Base-by-base conservation (phyloP, 2,113 vertebrate species). In the Tachysurus fulvidraco region DNA sequence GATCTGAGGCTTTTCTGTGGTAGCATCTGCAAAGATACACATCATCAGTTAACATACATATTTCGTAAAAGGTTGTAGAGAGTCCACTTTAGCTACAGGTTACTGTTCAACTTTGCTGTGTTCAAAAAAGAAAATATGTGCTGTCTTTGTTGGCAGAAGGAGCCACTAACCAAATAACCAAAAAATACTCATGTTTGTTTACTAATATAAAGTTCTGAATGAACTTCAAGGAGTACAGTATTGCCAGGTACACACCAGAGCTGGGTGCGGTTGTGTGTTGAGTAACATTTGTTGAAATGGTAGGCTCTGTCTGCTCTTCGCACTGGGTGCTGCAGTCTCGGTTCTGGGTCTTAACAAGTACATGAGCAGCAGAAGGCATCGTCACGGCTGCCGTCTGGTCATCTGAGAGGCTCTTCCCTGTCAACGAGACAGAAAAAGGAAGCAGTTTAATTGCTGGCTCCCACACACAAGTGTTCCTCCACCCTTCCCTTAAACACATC, bases 321-420 rank as follows among this genome's bases (percentile, higher is more conserved):
- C 97, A 97, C 88, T 98, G 98, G 0, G 97, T 98, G 92, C 96
- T 95, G 83, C 94, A 95, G 8, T 98, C 97, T 90, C 94, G 93
- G 89, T 95, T 96, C 65, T 93, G 91, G 0, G 91, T 92, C 90
- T 94, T 95, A 85, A 93, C 69, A 17, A 93, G 92, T 77, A 6
- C 92, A 79, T 79, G 88, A 89, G 73, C 90, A 28, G 44, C 90
- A 12, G 60, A 82, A 14, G 87, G 90, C 85, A 89, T 89, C 10
- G 1, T 23, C 2, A 88, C 79, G 36, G 59, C 92, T 87, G 92
- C 91, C 81, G 92, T 89, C 74, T 91, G 93, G 92, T 96, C 96
- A 73, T 96, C 96, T 0, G 91, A 41, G 1, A 93, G 85, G 91
- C 90, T 93, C 93, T 95, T 96, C 83, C 92, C 96, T 95, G 91